phyloP scores from a whole-genome alignment of 2,113 vertebrate species.

The Percina caprodes region DNA sequence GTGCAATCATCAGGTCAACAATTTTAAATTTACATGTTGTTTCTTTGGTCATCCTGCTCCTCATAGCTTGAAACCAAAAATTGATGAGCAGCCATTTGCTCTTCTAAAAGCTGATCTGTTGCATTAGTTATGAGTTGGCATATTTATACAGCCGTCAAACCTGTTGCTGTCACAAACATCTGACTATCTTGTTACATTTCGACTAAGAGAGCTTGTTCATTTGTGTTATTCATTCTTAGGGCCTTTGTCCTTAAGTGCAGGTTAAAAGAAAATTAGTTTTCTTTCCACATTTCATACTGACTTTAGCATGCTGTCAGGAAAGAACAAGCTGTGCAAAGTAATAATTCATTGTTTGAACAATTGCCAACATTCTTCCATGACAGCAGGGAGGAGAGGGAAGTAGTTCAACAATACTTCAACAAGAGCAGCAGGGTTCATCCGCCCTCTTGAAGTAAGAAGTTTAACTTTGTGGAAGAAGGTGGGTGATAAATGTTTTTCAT shows the following conservation, averaged over 20 bases:
- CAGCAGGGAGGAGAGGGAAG: constrained; percentile 19
- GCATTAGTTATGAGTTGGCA: constrained; percentile 12
- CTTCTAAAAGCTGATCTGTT: constrained; percentile 11
- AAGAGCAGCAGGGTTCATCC: constrained; percentile 14
- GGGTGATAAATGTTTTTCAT: background rate
- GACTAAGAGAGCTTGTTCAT: background rate
- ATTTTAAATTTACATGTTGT: too few species aligned
- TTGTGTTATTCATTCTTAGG: background rate
- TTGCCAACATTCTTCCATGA: constrained; percentile 42
- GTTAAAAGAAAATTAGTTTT: constrained; percentile 27
- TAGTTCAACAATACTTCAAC: constrained; percentile 27
- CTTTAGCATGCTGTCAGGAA: constrained; percentile 3
- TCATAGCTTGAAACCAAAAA: background rate
- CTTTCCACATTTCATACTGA: constrained; percentile 2
- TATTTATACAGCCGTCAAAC: constrained; percentile 36
- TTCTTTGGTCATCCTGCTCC: background rate
- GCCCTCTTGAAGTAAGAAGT: background rate
- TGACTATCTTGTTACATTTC: constrained; percentile 1
- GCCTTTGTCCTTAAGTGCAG: background rate
- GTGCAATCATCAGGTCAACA: too few species aligned
- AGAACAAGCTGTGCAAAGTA: constrained; percentile 31
- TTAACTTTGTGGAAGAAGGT: background rate
- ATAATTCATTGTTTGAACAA: constrained; percentile 36
- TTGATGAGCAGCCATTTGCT: constrained; percentile 4
- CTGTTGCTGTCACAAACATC: constrained; percentile 30